Evolutionary conservation across 64 coral and sea anemone species (phyloP), one percentile per base, ranked within the genome.

Genomic region (Montipora efflorescens): DNA sequence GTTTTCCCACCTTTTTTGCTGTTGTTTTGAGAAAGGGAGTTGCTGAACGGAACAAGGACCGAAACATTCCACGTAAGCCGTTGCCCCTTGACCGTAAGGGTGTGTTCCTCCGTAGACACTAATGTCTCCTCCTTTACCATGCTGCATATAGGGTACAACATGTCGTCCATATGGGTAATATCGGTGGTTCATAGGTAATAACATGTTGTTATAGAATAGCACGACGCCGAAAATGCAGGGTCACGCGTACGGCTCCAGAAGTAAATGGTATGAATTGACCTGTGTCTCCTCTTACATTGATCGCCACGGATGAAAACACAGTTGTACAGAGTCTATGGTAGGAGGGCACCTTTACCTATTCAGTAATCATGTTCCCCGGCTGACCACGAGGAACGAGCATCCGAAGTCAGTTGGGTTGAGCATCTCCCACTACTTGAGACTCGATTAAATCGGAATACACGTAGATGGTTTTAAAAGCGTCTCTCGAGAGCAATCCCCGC

Each of bases 81-180:
- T 68, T 87, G 12, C 83, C 45, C 83, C 59, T 87, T 87, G 83
- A 70, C 83, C 64, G 36, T 87, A 87, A 74, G 61, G 62, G 22
- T 68, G 64, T 22, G 36, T n/a, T 20, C 83, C 83, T 66, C 10
- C 7, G 18, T 18, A 84, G 21, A 84, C 2, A 69, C 57, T 62
- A 5, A 84, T 62, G 21, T 36, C 28, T 36, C 19, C 52, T 14
- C 81, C 81, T 23, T 69, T 66, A 11, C 81, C 57, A 44, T 22
- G 44, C 18, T 84, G 55, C 13, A 47, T 11, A 19, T 13, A 84
- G 52, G 51, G 52, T 46, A 84, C 12, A 12, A 80, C 47, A 7
- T 49, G 53, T 2, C 20, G n/a, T 18, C 46, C 13, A 47, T 80
- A 80, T 9, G 78, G 46, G 3, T 80, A 80, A n/a, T 48, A 48